Conservation (phyloP, 2,888 invertebrate genomes). For the Tachystola acroxantha region DNA sequence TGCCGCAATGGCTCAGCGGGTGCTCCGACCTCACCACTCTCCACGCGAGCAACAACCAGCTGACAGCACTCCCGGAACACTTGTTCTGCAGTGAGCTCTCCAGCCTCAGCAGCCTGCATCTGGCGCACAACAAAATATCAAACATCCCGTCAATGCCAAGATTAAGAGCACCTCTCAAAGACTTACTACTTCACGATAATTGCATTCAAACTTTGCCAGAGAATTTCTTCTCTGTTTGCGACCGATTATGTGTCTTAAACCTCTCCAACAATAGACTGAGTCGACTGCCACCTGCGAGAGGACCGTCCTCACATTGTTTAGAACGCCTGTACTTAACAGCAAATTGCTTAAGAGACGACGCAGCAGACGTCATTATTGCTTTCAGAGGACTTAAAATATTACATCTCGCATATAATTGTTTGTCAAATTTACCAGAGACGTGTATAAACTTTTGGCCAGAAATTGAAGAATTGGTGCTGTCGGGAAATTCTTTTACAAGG, state of each 20-base stretch:
- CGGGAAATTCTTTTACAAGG: slow-evolving; percentile 87
- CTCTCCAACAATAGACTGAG: slow-evolving; percentile 87
- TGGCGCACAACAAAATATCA: slow-evolving; percentile 87
- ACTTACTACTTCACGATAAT: slow-evolving; percentile 87
- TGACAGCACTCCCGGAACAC: slow-evolving; percentile 84
- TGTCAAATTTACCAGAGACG: slow-evolving; percentile 85
- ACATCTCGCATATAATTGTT: slow-evolving; percentile 88
- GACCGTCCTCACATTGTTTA: slow-evolving; percentile 78
- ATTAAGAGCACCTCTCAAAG: slow-evolving; percentile 80
- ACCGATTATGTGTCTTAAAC: slow-evolving; percentile 83
- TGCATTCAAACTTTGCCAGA: slow-evolving; percentile 85
- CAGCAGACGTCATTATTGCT: slow-evolving; percentile 81
- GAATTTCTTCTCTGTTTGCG: slow-evolving; percentile 84
- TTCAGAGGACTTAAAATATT: slow-evolving; percentile 82
- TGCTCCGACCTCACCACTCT: slow-evolving; percentile 85
- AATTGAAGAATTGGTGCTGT: slow-evolving; percentile 88
- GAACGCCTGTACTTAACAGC: slow-evolving; percentile 86
- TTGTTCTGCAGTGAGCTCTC: slow-evolving; percentile 86
- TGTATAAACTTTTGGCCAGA: slow-evolving; percentile 87
- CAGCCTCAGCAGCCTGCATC: slow-evolving; percentile 83
- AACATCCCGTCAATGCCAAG: slow-evolving; percentile 85
- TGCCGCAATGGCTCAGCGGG: slow-evolving; percentile 88
- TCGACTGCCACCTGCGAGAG: slow-evolving; percentile 81
- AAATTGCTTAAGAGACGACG: slow-evolving; percentile 85
- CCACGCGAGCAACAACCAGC: slow-evolving; percentile 85